Evolutionary conservation across 2,797 vertebrate species (phyloP).

Genomic region (Hippopotamyrus pictus): DNA sequence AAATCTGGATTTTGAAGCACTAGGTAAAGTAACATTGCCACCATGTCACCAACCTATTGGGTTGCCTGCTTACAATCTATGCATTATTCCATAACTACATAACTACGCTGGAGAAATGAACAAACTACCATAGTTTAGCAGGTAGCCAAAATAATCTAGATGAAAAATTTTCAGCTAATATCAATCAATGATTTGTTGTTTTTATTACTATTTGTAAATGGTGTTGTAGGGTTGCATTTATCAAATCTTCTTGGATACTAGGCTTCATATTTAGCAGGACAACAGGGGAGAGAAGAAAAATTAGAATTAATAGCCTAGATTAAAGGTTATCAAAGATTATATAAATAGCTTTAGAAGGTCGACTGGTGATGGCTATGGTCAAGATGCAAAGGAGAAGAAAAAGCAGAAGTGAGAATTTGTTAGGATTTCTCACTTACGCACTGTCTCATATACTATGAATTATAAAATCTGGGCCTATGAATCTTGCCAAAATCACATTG

Average conservation of each 20-base stretch:
- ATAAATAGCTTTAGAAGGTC: constrained; percentile 28
- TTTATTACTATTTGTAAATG: neutral
- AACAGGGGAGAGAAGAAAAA: constrained; percentile 49
- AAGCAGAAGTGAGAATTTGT: constrained; percentile 6
- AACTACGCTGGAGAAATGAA: neutral
- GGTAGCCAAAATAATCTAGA: neutral
- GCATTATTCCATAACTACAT: neutral
- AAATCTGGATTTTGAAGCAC: neutral
- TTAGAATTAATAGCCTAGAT: constrained; percentile 62
- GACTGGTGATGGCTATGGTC: constrained; percentile 20
- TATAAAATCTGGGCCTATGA: neutral
- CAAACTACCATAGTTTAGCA: neutral
- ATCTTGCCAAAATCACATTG: neutral
- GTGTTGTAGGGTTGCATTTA: neutral
- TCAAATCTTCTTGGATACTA: neutral
- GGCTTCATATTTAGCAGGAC: constrained; percentile 30
- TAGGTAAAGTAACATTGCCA: neutral
- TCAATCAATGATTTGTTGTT: neutral
- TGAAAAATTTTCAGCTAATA: neutral
- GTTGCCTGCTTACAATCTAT: neutral
- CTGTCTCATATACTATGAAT: neutral
- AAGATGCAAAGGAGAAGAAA: constrained; percentile 22
- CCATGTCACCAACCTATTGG: neutral
- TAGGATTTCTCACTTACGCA: neutral
- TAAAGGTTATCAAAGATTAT: constrained; percentile 53